These are phyloP conservation scores for Eucidaris tribuloides DNA, from an alignment of 35 echinoderm and acorn worm genomes.

Conservation along the genomic window DNA sequence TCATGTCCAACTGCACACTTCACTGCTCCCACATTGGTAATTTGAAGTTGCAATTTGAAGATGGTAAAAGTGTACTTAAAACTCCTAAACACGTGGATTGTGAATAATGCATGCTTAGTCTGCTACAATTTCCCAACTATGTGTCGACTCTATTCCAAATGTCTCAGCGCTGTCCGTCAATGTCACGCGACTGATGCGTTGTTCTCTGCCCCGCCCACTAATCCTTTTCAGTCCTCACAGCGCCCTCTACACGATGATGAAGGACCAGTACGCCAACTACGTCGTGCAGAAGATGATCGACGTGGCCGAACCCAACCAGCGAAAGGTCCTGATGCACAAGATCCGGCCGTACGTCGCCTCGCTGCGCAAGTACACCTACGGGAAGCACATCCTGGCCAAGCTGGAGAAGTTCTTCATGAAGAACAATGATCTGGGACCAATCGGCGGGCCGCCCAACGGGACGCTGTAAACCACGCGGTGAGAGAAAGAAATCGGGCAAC, in stretches of 20 bases:
- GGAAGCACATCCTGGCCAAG: constrained; percentile 99
- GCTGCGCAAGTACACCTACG: constrained; percentile 96
- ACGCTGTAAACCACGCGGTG: constrained; percentile 81
- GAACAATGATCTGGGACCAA: constrained; percentile 93
- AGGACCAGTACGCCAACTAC: constrained; percentile 99
- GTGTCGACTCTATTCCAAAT: too few species aligned
- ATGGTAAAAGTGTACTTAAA: too few species aligned
- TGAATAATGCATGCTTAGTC: too few species aligned
- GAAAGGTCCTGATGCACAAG: constrained; percentile 97
- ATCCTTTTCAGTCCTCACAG: constrained; percentile 72
- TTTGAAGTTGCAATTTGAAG: too few species aligned
- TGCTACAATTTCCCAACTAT: too few species aligned
- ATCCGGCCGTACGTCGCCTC: constrained; percentile 89
- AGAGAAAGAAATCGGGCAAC: too few species aligned
- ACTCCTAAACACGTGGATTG: too few species aligned
- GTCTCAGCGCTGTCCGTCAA: too few species aligned
- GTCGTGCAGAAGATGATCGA: constrained; percentile 99
- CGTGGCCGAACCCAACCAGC: constrained; percentile 96
- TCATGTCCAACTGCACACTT: too few species aligned
- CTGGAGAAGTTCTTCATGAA: constrained; percentile 99
- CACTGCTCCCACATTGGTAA: too few species aligned
- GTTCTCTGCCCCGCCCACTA: too few species aligned
- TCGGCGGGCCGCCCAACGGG: constrained; percentile 85
- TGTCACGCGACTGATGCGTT: too few species aligned
- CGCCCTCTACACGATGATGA: constrained; percentile 99